Base-by-base conservation (phyloP, 1,140 invertebrate genomes). In the Drosophila trapezifrons region DNA sequence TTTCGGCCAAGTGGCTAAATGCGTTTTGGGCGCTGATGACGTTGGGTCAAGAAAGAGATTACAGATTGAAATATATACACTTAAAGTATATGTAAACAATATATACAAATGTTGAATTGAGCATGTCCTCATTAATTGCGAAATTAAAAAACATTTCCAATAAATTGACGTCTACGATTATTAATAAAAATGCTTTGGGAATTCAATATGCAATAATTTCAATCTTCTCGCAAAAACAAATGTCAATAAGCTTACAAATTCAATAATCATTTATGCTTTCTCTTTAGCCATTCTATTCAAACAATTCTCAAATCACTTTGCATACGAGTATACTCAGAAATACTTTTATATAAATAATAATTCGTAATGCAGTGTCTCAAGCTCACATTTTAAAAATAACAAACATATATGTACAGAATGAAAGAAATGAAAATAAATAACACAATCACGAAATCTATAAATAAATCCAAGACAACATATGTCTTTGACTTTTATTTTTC, bases 11-110 rank as follows among this genome's bases (percentile, higher is more conserved):
- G 29, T 62, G 77, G 49, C 80, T 77, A 80, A 84, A 84, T 84
- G 81, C 77, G 81, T 85, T 84, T 84, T 77, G 62, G 81, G 55
- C 37, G 63, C 57, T 57, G 54, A 83, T 83, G 75, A 83, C 80
- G 80, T 63, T 59, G 59, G 38, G 42, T 40, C 37, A 46, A 58
- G 38, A 55, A 29, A 64, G n/a, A 45, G 29, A 55, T 57, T 51
- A 40, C 27, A 47, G 35, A 42, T 37, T 40, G 32, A 51, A 60
- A 72, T n/a, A 47, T 15, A 43, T 15, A 40, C 27, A 71, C 42
- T 40, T 25, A 49, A 52, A 55, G 29, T 22, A 20, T 35, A 52
- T 20, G 17, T 15, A 29, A 18, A 52, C 9, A 20, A 52, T 20
- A 20, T 52, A 18, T 9, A 18, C 32, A n/a, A 17, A 29, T 25